phyloP scores from a whole-genome alignment of 2,888 invertebrate species.

The Toxonevra muliebris region DNA sequence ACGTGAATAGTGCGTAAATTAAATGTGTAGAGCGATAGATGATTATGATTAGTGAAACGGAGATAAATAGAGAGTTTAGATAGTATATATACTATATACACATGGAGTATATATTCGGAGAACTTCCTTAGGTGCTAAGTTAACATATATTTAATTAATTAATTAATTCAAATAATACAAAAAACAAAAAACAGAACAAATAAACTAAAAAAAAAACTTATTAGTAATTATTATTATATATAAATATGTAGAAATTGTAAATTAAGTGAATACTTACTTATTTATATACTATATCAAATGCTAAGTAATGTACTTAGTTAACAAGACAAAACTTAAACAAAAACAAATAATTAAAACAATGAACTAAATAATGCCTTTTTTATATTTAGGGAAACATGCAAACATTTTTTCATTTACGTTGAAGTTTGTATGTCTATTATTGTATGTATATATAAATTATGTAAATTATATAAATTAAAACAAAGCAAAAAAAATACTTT shows the following conservation, averaged over 20 bases:
- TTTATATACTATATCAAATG: too few relatives aligned
- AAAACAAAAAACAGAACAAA: constrained; percentile 9
- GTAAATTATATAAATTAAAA: too few relatives aligned
- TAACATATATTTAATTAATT: not conserved
- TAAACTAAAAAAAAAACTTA: too few relatives aligned
- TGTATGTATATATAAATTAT: too few relatives aligned
- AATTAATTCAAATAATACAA: not conserved
- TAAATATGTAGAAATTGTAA: too few relatives aligned
- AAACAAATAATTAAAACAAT: constrained; percentile 5
- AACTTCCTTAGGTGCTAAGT: constrained; percentile 22
- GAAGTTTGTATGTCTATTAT: too few relatives aligned
- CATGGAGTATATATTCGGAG: not conserved
- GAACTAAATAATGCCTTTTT: constrained; percentile 8
- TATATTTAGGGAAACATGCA: not conserved
- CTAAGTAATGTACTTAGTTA: too few relatives aligned
- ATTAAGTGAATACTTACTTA: too few relatives aligned
- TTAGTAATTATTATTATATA: too few relatives aligned
- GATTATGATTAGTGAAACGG: too few relatives aligned
- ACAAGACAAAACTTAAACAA: not conserved
- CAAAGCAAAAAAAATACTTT: too few relatives aligned
- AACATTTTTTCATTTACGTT: not conserved
- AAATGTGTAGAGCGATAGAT: not conserved
- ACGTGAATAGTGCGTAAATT: constrained; percentile 40
- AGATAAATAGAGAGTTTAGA: not conserved
- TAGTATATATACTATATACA: not conserved